Evolutionary conservation across 2,113 vertebrate species (phyloP).

Genomic region (Sinocyclocheilus maitianheensis): DNA sequence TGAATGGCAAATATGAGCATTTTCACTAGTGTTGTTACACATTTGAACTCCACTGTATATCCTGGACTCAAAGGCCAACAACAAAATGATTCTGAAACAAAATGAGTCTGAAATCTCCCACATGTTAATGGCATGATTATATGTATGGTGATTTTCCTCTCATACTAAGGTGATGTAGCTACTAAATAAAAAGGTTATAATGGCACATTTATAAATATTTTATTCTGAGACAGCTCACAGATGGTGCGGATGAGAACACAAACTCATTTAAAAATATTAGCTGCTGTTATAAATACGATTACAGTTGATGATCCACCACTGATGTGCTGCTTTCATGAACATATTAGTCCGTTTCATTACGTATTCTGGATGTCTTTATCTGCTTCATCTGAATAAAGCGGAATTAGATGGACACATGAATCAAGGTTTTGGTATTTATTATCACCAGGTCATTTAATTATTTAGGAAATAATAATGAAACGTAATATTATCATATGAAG

Average conservation of each 20-base stretch:
- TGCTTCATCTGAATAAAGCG: background rate
- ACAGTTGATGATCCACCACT: background rate
- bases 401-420: background rate
- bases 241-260: background rate
- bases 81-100: too few species aligned
- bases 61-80: too few species aligned
- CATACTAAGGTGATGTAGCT: background rate
- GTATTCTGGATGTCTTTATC: background rate
- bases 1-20: background rate
- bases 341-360: background rate
- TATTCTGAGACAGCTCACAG: background rate
- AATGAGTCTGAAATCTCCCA: background rate
- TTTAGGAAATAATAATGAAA: background rate
- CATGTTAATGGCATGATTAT: constrained; percentile 8
- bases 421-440: background rate
- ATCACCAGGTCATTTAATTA: background rate
- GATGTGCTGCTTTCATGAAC: background rate
- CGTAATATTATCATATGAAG: background rate
- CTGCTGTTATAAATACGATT: background rate
- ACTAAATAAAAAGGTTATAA: constrained; percentile 37
- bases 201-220: background rate
- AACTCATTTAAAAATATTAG: background rate
- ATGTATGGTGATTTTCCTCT: constrained; percentile 35
- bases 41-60: too few species aligned
- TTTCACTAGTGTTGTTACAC: too few species aligned